Base-by-base conservation (phyloP, 2,888 invertebrate genomes). In the Heliothis peltigera region DNA sequence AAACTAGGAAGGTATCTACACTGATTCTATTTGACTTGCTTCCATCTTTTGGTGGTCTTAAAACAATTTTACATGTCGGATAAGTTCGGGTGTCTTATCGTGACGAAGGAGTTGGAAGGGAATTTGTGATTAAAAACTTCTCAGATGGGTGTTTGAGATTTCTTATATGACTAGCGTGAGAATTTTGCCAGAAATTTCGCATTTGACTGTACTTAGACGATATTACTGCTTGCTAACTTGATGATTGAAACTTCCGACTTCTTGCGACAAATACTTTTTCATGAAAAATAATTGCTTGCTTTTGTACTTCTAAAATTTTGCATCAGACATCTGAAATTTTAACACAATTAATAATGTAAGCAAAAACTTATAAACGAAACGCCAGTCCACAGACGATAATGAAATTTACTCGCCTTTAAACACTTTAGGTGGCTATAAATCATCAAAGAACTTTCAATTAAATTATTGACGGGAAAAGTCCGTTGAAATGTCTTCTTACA, bases 1-100 rank as follows among this genome's bases (percentile, higher is more conserved):
- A 62, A 35, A 47, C 51, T 22, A 17, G 47, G 18, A n/a, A 57
- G 75, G 54, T 17, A 70, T 59, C 55, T 12, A 53, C 32, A 22
- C 59, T 63, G 62, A 77, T 77, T 77, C 62, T 62, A 53, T 69
- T 68, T 72, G 52, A n/a, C 42, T 52, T 39, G 47, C 21, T 48
- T 21, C 47, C 49, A 53, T 52, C 35, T 62, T 62, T 47, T 49
- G 57, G 52, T 66, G 56, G 12, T 48, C 49, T 68, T 79, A 69
- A 59, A 77, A 77, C 75, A 71, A 71, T 69, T 67, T 55, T 57
- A 19, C 35, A 49, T n/a, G n/a, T 69, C 60, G 49, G 57, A 54
- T 60, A 62, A 73, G 21, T 61, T 79, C 21, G 39, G 59, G 49
- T 47, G 44, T 44, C 49, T 47, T 25, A 60, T 52, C 59, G 22